A percentile compares a stretch with the other conserved stretches of the same genome.
These are phyloP conservation scores for Myripristis jacobus DNA, from an alignment of 2,797 vertebrate species.

Conservation along the genomic window DNA sequence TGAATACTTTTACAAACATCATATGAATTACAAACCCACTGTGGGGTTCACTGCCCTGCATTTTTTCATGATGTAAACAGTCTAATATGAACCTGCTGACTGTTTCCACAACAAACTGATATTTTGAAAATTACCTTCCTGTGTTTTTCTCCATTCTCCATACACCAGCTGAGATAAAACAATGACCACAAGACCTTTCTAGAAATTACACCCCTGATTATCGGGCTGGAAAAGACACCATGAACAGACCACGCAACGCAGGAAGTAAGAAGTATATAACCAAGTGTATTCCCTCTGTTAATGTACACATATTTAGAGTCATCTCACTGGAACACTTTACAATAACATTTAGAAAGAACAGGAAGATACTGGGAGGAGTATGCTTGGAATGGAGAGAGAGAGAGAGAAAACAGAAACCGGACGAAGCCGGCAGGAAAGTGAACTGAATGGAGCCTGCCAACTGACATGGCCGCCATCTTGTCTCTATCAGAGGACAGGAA, in stretches of 20 bases:
- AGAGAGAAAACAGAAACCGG: slow-evolving; percentile 60
- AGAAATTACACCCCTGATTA: not conserved
- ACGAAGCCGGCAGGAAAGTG: slow-evolving; percentile 57
- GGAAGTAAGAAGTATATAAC: slow-evolving; percentile 89
- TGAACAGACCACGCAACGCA: slow-evolving; percentile 76
- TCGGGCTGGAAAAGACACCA: not conserved
- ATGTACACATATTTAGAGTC: slow-evolving; percentile 91
- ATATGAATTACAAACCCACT: too few species aligned
- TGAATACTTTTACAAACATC: too few species aligned
- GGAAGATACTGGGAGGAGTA: slow-evolving; percentile 83
- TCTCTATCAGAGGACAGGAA: slow-evolving; percentile 66
- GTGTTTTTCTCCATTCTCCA: not conserved
- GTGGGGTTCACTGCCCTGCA: too few species aligned
- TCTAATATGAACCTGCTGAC: not conserved
- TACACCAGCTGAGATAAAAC: not conserved
- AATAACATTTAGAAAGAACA: slow-evolving; percentile 92
- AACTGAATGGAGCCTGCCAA: slow-evolving; percentile 52
- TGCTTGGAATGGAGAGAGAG: slow-evolving; percentile 60
- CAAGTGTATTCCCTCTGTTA: slow-evolving; percentile 91
- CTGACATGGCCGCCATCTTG: slow-evolving; percentile 51
- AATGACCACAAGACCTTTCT: not conserved
- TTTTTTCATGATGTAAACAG: too few species aligned
- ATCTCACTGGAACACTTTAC: slow-evolving; percentile 91
- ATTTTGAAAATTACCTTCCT: too few species aligned
- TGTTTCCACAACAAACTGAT: too few species aligned